Conservation (phyloP, 2,888 invertebrate species). For the Acleris cristana region DNA sequence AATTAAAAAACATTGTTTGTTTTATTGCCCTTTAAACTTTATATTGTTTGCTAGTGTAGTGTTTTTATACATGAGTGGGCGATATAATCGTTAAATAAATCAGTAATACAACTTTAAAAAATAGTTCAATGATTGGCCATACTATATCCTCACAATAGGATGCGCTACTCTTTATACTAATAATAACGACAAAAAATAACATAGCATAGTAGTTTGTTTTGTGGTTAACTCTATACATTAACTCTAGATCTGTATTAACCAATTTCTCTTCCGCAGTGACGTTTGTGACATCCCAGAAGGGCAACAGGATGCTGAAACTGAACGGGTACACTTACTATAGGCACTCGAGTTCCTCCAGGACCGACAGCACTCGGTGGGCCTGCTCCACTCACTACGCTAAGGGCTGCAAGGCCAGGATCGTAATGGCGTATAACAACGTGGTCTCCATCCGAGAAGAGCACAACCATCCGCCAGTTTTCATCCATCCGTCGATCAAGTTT, state of each 20-base stretch:
- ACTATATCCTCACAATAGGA: no score
- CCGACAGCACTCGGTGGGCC: conserved; percentile 35
- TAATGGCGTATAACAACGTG: conserved; percentile 26
- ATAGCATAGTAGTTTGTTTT: no score
- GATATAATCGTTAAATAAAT: no score
- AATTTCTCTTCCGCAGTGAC: conserved; percentile 18
- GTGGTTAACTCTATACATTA: no score
- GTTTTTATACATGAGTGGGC: no score
- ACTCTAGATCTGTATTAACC: background rate
- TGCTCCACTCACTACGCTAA: conserved; percentile 38
- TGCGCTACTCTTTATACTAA: no score
- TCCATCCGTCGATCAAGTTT: conserved; percentile 19
- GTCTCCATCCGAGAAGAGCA: conserved; percentile 22
- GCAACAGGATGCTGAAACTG: conserved; percentile 34
- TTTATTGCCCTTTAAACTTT: no score
- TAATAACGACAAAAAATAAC: no score
- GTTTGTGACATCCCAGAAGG: conserved; percentile 38
- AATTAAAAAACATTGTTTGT: no score
- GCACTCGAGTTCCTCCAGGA: conserved; percentile 18
- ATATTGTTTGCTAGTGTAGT: no score
- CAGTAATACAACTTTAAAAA: no score
- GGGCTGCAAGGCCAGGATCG: conserved; percentile 36
- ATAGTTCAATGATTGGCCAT: no score
- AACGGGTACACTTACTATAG: conserved; percentile 38
- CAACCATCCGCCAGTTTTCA: conserved; percentile 25